Evolutionary conservation across 2,888 invertebrate genomes (phyloP).

Genomic region (Lamellibrachia satsuma): DNA sequence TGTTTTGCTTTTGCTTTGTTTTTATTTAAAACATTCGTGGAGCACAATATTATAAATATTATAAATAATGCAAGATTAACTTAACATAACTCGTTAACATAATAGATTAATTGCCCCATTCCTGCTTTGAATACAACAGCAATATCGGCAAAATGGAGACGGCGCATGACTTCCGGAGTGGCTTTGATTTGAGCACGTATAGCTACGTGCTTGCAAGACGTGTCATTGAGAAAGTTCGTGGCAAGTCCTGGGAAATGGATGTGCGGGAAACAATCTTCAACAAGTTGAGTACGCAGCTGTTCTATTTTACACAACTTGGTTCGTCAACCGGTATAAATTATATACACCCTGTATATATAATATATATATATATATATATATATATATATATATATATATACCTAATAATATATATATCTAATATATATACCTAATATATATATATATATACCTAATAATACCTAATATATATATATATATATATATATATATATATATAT

Average conservation of each 20-base stretch:
- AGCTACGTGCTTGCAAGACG: not conserved
- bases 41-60: too few species aligned
- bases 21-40: too few species aligned
- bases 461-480: too few species aligned
- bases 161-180: not conserved
- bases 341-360: not conserved
- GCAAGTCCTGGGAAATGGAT: not conserved
- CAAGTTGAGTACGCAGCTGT: not conserved
- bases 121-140: not conserved
- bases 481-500: too few species aligned
- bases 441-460: too few species aligned
- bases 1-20: too few species aligned
- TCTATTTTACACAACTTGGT: not conserved
- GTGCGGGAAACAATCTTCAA: not conserved
- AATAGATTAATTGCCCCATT: too few species aligned
- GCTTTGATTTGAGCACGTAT: not conserved
- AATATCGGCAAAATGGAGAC: not conserved
- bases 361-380: not conserved
- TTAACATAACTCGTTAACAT: too few species aligned
- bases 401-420: too few species aligned
- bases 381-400: not conserved
- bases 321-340: not conserved
- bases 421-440: too few species aligned
- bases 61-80: too few species aligned
- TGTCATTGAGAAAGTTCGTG: not conserved